phyloP scores from a whole-genome alignment of 2,888 invertebrate species.

The Euspilapteryx auroguttella region DNA sequence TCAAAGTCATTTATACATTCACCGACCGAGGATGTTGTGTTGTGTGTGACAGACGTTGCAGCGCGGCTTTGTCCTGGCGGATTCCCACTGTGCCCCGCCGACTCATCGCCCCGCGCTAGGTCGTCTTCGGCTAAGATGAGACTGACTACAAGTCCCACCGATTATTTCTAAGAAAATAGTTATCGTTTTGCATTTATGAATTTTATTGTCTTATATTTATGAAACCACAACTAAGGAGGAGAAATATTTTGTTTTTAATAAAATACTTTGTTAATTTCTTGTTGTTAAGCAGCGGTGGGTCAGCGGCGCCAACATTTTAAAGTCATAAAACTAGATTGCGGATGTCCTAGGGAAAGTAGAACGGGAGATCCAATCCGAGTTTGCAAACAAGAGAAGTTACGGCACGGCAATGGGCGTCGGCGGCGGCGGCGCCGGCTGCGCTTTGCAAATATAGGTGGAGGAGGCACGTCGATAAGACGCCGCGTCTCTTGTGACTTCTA shows the following conservation, averaged over 20 bases:
- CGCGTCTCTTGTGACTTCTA: conserved; percentile 44
- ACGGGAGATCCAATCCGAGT: conserved; percentile 56
- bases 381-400: conserved; percentile 59
- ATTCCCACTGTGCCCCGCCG: conserved; percentile 29
- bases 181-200: too few species aligned
- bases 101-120: too few species aligned
- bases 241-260: conserved; percentile 15
- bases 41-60: conserved; percentile 14
- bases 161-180: conserved; percentile 18
- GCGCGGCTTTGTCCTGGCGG: conserved; percentile 27
- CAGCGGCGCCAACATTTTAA: conserved; percentile 39
- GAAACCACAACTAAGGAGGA: too few species aligned
- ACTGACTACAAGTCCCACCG: conserved; percentile 17
- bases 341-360: conserved; percentile 50
- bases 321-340: conserved; percentile 56
- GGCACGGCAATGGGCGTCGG: conserved; percentile 19
- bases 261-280: too few species aligned
- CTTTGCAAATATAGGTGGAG: conserved; percentile 35
- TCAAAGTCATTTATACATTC: conserved; percentile 43
- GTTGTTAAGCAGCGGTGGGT: too few species aligned
- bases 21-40: conserved; percentile 13
- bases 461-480: conserved; percentile 48
- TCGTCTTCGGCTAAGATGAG: too few species aligned
- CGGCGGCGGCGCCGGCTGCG: conserved; percentile 17
- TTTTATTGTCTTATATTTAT: too few species aligned